These are phyloP conservation scores for Eleginops maclovinus DNA, from an alignment of 2,113 vertebrate genomes.

Conservation along the genomic window DNA sequence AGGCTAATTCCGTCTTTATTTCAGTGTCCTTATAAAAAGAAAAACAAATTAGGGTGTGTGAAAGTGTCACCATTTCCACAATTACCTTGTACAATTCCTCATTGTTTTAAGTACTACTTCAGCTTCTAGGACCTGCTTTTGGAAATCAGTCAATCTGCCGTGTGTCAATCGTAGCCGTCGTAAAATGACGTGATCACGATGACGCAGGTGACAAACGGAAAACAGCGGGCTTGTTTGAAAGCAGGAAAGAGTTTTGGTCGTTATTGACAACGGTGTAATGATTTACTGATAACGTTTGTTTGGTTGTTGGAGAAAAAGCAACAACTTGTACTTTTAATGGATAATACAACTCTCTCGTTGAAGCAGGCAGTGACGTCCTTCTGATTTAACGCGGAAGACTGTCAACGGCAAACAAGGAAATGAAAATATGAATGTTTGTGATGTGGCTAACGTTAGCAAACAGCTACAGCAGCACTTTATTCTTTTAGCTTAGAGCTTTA, in stretches of 20 bases:
- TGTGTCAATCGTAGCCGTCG: conserved; percentile 45
- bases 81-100: too few relatives aligned
- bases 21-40: too few relatives aligned
- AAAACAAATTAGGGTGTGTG: too few relatives aligned
- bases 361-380: not conserved
- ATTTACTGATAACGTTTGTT: not conserved
- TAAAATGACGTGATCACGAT: conserved; percentile 59
- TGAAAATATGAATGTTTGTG: not conserved
- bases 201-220: conserved; percentile 40
- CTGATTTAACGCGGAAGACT: conserved; percentile 12
- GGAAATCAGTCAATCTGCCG: conserved; percentile 28
- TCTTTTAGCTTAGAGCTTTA: not conserved
- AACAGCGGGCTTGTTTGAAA: conserved; percentile 86
- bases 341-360: not conserved
- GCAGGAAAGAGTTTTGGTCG: conserved; percentile 41
- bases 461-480: conserved; percentile 8
- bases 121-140: not conserved
- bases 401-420: conserved; percentile 2
- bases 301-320: not conserved
- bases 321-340: not conserved
- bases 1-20: too few relatives aligned
- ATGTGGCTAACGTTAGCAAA: conserved; percentile 61
- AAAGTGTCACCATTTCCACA: too few relatives aligned
- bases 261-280: conserved; percentile 50
- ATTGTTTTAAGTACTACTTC: not conserved